Conservation (phyloP, 1,140 invertebrate genomes). For the Mizuhopecten yessoensis region DNA sequence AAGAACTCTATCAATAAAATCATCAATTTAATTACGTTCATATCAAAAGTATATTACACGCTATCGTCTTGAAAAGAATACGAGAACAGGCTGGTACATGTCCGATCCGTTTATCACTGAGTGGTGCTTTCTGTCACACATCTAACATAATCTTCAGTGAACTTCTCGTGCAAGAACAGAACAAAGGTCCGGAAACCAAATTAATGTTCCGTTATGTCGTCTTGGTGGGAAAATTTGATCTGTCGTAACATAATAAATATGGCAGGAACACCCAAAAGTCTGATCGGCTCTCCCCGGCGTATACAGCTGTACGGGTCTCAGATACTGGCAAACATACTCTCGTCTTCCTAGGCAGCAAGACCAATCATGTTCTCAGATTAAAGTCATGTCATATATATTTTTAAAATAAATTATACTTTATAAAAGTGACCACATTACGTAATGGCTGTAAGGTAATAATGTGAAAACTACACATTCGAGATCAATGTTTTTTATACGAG, state of each 20-base stretch:
- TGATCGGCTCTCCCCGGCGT: neutral
- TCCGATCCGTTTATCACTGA: neutral
- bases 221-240: conserved; percentile 17
- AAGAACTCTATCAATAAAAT: neutral
- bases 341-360: neutral
- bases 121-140: conserved; percentile 4
- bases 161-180: neutral
- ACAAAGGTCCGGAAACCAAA: conserved; percentile 16
- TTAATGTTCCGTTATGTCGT: conserved; percentile 11
- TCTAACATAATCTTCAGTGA: neutral
- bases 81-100: neutral
- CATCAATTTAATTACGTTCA: neutral
- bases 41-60: conserved; percentile 7
- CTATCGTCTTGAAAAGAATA: neutral
- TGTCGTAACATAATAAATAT: conserved; percentile 8
- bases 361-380: neutral
- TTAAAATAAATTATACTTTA: too few species aligned
- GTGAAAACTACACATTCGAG: too few species aligned
- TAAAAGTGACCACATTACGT: too few species aligned
- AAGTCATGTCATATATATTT: too few species aligned
- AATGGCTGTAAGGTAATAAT: too few species aligned
- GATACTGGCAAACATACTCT: neutral
- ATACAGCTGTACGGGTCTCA: neutral
- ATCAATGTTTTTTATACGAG: too few species aligned
- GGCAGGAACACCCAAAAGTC: neutral